Base-by-base conservation (phyloP, 2,888 invertebrate genomes). In the Agonum fuliginosum region DNA sequence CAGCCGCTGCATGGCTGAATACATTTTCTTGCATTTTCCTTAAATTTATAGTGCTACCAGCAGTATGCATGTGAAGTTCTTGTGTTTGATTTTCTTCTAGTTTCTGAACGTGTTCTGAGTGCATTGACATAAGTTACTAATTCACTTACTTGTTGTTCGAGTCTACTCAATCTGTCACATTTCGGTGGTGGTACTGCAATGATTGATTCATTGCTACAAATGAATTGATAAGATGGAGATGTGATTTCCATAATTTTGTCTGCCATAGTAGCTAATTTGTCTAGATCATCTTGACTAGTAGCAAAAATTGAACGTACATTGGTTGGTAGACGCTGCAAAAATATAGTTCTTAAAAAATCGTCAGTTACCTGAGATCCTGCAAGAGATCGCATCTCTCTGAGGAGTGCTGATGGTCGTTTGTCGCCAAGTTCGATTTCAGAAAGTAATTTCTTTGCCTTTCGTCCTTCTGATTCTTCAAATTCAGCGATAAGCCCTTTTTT, bases 381-480 rank as follows among this genome's bases (percentile, higher is more conserved):
- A 3, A 82, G 78, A 19, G 69, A 65, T 12, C 65, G 77, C 80
- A 82, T 81, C 22, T 83, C 80, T 1, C 80, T 77, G 0, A 81
- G 70, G 2, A 82, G 77, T 14, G 81, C 80, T 12, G 82, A 81
- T 14, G 81, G 81, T 48, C 80, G 80, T 58, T 79, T 70, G 72
- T 81, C 81, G 17, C 82, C 81, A 4, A 83, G 65, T 46, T 81
- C 80, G 3, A 81, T 78, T 17, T 51, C 20, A 24, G 17, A 6
- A 3, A 17, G 17, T 1, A 51, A 24, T 51, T 19, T 51, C 10
- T 51, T 51, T 12, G 51, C 46, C 2, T 17, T 51, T 2, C 51
- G 51, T 14, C n/a, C 51, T 51, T 51, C 51, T 1, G 17, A 51
- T 2, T 51, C 51, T 24, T 51, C 20, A 24, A 51, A 51, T 51